These are phyloP conservation scores for Ostrea denselamellosa DNA, from an alignment of 1,140 invertebrate genomes.

Conservation along the genomic window DNA sequence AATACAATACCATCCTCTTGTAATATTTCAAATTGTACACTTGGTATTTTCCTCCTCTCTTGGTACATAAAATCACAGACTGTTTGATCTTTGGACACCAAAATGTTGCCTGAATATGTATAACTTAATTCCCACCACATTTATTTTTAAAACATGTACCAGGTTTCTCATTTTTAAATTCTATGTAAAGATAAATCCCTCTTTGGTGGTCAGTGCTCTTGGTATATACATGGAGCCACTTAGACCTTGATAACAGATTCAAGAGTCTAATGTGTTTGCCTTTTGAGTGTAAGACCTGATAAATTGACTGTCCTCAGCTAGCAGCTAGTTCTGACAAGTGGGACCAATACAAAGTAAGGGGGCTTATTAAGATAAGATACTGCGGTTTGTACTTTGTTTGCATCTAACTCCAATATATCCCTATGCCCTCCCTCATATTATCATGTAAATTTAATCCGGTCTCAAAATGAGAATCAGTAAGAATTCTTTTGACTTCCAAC, in stretches of 20 bases:
- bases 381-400: neutral
- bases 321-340: neutral
- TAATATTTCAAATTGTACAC: too few relatives aligned
- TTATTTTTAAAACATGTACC: too few relatives aligned
- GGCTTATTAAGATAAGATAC: slow-evolving; percentile 33
- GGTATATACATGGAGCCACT: neutral
- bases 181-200: neutral
- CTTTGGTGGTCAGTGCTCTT: neutral
- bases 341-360: neutral
- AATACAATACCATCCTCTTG: too few relatives aligned
- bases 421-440: neutral
- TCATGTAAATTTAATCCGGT: neutral
- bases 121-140: too few relatives aligned
- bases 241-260: neutral
- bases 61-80: too few relatives aligned
- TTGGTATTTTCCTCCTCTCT: too few relatives aligned
- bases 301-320: neutral
- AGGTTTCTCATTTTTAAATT: neutral
- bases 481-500: neutral
- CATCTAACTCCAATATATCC: neutral
- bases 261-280: slow-evolving; percentile 3
- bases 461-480: neutral
- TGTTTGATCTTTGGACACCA: too few relatives aligned
- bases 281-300: slow-evolving; percentile 7
- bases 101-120: too few relatives aligned